phyloP scores from a whole-genome alignment of 2,888 invertebrate genomes.

The Macrosiphum euphorbiae region DNA sequence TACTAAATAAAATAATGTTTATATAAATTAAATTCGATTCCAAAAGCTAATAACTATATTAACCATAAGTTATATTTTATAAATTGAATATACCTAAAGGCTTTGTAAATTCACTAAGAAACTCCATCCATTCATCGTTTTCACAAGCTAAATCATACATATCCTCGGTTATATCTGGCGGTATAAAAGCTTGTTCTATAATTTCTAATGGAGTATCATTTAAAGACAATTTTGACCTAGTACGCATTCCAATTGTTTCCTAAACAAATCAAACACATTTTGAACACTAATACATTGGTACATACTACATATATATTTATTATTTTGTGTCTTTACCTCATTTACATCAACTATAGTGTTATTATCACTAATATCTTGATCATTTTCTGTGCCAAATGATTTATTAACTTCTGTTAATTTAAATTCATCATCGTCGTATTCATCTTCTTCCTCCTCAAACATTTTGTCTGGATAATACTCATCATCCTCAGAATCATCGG shows the following conservation, averaged over 20 bases:
- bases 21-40: neutral
- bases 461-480: conserved; percentile 79
- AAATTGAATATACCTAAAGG: conserved; percentile 72
- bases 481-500: conserved; percentile 85
- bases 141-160: conserved; percentile 81
- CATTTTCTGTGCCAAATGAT: neutral
- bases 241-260: conserved; percentile 85
- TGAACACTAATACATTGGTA: neutral
- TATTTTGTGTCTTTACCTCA: conserved; percentile 41
- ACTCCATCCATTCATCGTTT: conserved; percentile 80
- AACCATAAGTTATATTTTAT: neutral
- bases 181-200: conserved; percentile 89
- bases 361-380: neutral
- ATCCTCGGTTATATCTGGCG: conserved; percentile 88
- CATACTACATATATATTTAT: neutral
- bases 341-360: neutral
- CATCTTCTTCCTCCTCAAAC: conserved; percentile 73
- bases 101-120: conserved; percentile 82
- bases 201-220: conserved; percentile 87
- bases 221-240: conserved; percentile 88
- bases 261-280: conserved; percentile 68
- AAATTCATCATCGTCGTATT: conserved; percentile 13
- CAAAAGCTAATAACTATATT: neutral
- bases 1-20: neutral
- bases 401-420: conserved; percentile 27